These are phyloP conservation scores for Rhinoraja longicauda DNA, from an alignment of 2,797 vertebrate genomes.

Conservation along the genomic window DNA sequence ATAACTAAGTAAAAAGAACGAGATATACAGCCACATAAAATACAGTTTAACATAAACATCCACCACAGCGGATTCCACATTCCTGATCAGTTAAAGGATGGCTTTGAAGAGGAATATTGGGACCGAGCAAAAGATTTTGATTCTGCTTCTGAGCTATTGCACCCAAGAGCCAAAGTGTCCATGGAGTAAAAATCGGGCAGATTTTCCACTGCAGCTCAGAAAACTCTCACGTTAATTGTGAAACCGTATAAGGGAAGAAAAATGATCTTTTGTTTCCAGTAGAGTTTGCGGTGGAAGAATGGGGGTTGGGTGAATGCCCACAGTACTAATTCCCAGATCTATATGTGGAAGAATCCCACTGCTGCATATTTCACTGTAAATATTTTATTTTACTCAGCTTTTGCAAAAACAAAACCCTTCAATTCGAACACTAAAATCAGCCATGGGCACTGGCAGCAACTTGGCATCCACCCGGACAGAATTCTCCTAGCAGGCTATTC, in stretches of 20 bases:
- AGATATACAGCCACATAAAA: too few species aligned
- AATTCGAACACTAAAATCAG: not conserved
- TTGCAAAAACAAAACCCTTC: not conserved
- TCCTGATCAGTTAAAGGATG: not conserved
- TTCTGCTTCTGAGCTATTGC: not conserved
- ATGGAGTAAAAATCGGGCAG: not conserved
- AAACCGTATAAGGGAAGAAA: not conserved
- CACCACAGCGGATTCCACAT: too few species aligned
- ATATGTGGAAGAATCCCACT: not conserved
- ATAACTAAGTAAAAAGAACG: too few species aligned
- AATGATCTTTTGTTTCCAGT: not conserved
- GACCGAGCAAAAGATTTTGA: not conserved
- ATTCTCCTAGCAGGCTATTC: conserved; percentile 18
- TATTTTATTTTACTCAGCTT: not conserved
- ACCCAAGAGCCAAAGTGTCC: not conserved
- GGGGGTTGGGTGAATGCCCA: not conserved
- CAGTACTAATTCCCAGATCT: not conserved
- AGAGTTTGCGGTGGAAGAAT: not conserved
- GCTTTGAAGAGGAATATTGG: not conserved
- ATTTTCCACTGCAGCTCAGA: not conserved
- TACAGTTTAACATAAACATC: too few species aligned
- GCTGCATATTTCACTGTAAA: not conserved
- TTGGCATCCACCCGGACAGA: not conserved
- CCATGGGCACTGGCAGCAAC: not conserved
- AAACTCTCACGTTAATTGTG: not conserved